Evolutionary conservation across 2,113 vertebrate species (phyloP).

Genomic region (Takifugu bimaculatus): DNA sequence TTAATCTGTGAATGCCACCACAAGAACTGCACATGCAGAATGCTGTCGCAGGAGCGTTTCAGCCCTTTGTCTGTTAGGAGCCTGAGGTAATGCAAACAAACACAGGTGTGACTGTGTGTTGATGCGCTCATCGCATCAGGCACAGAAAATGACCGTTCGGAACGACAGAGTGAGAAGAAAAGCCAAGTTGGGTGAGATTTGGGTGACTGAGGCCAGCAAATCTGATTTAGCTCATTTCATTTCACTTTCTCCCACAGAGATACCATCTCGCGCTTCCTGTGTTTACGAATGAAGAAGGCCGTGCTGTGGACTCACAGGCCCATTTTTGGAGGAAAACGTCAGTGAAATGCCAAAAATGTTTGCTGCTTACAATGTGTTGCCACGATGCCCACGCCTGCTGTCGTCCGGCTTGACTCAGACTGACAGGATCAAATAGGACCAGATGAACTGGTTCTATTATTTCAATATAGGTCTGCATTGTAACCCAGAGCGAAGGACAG

Average conservation of each 20-base stretch:
- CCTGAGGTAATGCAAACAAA: constrained; percentile 43
- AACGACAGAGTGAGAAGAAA: background rate
- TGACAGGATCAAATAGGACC: constrained; percentile 33
- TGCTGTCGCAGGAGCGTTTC: background rate
- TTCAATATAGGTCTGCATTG: constrained; percentile 4
- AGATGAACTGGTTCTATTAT: constrained; percentile 58
- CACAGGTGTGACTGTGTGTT: constrained; percentile 26
- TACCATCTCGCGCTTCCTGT: constrained; percentile 62
- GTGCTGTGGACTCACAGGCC: background rate
- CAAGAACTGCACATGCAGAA: constrained; percentile 2
- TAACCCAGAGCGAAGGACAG: constrained; percentile 2
- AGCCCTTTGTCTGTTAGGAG: constrained; percentile 24
- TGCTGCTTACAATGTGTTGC: constrained; percentile 34
- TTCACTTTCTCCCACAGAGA: constrained; percentile 66
- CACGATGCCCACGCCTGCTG: constrained; percentile 53
- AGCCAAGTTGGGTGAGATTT: constrained; percentile 13
- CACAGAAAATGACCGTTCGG: background rate
- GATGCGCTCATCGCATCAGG: background rate
- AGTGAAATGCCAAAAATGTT: constrained; percentile 53
- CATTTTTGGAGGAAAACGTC: constrained; percentile 44
- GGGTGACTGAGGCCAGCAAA: constrained; percentile 59
- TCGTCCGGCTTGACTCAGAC: constrained; percentile 57
- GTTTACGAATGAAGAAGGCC: constrained; percentile 43
- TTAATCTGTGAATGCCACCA: background rate
- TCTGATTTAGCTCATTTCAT: constrained; percentile 69